Base-by-base conservation (phyloP, 2,797 vertebrate genomes). In the Periophthalmus magnuspinnatus region DNA sequence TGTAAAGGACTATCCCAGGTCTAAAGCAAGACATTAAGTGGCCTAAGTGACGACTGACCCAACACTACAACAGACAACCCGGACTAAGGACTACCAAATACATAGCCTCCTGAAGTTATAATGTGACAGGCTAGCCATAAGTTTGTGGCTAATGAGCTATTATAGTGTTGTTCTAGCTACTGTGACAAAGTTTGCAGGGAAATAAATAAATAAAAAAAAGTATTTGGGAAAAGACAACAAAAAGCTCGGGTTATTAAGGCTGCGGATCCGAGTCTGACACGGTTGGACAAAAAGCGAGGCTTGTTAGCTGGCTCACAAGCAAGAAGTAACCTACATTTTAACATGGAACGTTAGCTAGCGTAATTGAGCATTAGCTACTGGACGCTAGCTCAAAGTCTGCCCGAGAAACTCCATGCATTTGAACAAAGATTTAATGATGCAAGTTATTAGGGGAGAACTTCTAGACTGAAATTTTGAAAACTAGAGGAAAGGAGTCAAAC, bases 171-270 rank as follows among this genome's bases (percentile, higher is more conserved):
- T 60, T 60, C 33, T 14, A 45, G 41, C 41, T 5, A n/a, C 58
- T n/a, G 32, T 5, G 13, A 33, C 56, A 58, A 34, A 36, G 58
- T 36, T 36, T 34, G 58, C 19, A 19, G 17, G 1, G 19, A 60
- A 60, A 60, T 17, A 36, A n/a, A 11, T 8, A 17, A 33, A 33
- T n/a, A n/a, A 19, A 11, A 36, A 34, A 36, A 60, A n/a, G 33
- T 58, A n/a, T 36, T 60, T 36, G 33, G 33, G 58, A 36, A 58
- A 19, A 58, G 14, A 34, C 56, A 33, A 60, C 58, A 60, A 36
- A n/a, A 36, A 60, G 33, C 32, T 1, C 17, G 0, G 58, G 9
- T 60, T 60, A 34, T 60, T 34, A 36, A 33, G 58, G 16, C 33
- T 36, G 32, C 10, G 32, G 57, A 34, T 57, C 16, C 3, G 24